phyloP scores from a whole-genome alignment of 1,140 invertebrate species.

The Polypedilum vanderplanki region DNA sequence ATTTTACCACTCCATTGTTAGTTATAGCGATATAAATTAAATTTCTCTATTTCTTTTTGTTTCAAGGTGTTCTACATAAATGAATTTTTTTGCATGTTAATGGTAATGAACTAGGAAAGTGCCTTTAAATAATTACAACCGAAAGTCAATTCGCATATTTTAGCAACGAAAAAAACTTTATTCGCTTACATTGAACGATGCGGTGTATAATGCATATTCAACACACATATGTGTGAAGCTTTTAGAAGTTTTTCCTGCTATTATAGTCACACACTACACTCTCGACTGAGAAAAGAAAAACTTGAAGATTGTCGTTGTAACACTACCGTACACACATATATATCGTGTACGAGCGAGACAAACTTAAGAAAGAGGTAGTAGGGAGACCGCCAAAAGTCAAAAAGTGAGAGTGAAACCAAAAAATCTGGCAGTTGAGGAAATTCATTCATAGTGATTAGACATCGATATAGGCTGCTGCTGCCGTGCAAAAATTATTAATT shows the following conservation, averaged over 20 bases:
- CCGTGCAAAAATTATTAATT: neutral
- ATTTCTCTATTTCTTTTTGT: conserved; percentile 7
- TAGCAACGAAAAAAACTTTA: too few relatives aligned
- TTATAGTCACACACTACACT: neutral
- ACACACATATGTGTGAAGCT: neutral
- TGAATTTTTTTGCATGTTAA: neutral
- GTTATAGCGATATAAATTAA: neutral
- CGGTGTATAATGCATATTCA: too few relatives aligned
- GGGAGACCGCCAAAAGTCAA: conserved; percentile 25
- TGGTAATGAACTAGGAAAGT: conserved; percentile 12
- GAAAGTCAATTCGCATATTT: too few relatives aligned
- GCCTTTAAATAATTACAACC: neutral
- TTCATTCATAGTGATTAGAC: conserved; percentile 27
- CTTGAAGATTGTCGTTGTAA: conserved; percentile 18
- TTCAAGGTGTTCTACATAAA: conserved; percentile 4
- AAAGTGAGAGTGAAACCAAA: conserved; percentile 27
- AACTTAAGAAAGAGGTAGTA: conserved; percentile 24
- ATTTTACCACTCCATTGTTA: neutral
- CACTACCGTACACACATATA: neutral
- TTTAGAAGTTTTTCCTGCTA: conserved; percentile 6
- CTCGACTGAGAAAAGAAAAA: neutral
- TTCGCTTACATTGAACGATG: too few relatives aligned
- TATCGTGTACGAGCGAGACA: neutral
- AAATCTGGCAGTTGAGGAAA: conserved; percentile 28
- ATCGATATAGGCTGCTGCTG: neutral